These are phyloP conservation scores for Clostera curtula DNA, from an alignment of 2,888 invertebrate species.

Conservation along the genomic window DNA sequence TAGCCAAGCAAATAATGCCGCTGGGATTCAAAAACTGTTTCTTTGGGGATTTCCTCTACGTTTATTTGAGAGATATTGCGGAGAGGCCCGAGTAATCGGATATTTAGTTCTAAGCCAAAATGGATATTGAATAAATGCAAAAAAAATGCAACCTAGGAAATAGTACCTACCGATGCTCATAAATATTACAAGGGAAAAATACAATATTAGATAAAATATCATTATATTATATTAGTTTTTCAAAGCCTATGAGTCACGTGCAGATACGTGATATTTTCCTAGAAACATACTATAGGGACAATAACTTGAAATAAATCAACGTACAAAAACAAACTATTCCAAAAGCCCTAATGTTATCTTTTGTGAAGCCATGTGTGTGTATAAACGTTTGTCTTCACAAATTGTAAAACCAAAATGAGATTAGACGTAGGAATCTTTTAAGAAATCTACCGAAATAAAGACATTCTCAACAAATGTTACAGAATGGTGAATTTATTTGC, in stretches of 20 bases:
- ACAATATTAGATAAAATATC: no score
- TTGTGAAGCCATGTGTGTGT: constrained; percentile 37
- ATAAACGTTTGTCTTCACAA: constrained; percentile 39
- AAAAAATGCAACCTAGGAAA: no score
- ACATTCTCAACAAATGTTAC: constrained; percentile 73
- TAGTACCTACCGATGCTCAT: no score
- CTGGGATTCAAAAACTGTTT: constrained; percentile 45
- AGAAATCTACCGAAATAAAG: constrained; percentile 70
- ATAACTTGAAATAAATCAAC: constrained; percentile 31
- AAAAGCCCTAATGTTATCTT: constrained; percentile 25
- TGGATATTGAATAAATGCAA: no score
- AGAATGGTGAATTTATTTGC: constrained; percentile 74
- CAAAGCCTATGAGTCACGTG: no score
- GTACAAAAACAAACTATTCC: constrained; percentile 23
- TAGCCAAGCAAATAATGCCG: constrained; percentile 38
- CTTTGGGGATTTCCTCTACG: constrained; percentile 42
- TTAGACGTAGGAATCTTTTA: constrained; percentile 60
- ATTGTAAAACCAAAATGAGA: constrained; percentile 56
- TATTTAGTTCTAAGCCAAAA: constrained; percentile 20
- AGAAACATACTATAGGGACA: no score
- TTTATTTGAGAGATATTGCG: constrained; percentile 47
- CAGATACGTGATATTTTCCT: no score
- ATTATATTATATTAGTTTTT: no score
- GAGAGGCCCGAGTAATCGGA: constrained; percentile 38
- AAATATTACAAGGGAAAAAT: no score